phyloP scores from a whole-genome alignment of 1,140 invertebrate genomes.

The Microvelia longipes region DNA sequence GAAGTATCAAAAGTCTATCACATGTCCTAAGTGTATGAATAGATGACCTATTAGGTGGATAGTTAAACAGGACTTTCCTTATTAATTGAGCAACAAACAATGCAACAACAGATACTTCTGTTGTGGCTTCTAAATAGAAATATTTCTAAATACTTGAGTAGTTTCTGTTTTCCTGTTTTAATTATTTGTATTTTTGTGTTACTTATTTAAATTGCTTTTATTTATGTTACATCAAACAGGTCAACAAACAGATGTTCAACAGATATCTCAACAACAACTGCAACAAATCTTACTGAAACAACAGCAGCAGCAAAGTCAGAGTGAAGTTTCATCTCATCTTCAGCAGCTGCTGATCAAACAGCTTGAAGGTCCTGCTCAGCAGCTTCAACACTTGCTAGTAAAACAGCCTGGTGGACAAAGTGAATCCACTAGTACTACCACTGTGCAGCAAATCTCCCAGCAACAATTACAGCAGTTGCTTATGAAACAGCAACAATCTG shows the following conservation, averaged over 20 bases:
- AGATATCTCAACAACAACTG: constrained; percentile 19
- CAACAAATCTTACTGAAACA: constrained; percentile 13
- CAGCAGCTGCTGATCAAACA: constrained; percentile 11
- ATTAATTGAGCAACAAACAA: no score
- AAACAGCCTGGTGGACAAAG: neutral
- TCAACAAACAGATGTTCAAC: neutral
- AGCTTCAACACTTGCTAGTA: neutral
- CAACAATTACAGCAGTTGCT: neutral
- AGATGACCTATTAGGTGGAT: no score
- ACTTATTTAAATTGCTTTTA: no score
- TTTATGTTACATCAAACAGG: no score
- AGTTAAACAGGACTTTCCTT: no score
- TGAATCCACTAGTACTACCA: neutral
- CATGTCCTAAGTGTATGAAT: no score
- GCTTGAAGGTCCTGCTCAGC: neutral
- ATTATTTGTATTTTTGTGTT: no score
- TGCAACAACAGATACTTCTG: no score
- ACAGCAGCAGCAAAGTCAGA: constrained; percentile 16
- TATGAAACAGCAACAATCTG: neutral
- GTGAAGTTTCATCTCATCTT: neutral
- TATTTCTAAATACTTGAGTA: no score
- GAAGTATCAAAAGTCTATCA: no score
- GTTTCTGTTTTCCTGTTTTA: no score
- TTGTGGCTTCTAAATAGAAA: no score
- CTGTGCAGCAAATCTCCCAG: neutral